A percentile compares a stretch with the other conserved stretches of the same genome.
Evolutionary conservation across 2,797 vertebrate genomes (phyloP).

Genomic region (Moxostoma hubbsi): DNA sequence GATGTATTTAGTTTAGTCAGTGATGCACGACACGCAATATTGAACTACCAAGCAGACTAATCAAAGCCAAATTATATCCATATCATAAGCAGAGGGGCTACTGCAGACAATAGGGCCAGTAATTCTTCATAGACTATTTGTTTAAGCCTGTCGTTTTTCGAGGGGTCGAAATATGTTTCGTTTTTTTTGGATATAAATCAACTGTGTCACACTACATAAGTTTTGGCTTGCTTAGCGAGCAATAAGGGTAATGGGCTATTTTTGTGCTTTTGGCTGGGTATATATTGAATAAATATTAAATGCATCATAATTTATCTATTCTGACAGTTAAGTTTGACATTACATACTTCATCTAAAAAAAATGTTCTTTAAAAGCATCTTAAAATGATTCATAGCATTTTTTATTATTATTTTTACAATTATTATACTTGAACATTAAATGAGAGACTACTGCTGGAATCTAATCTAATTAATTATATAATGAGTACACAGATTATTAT

Average conservation of each 20-base stretch:
- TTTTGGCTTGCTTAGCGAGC: background rate
- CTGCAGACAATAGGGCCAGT: constrained; percentile 53
- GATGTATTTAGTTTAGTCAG: constrained; percentile 75
- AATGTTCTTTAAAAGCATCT: too few species aligned
- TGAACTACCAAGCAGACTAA: constrained; percentile 64
- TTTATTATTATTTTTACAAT: too few species aligned
- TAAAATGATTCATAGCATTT: too few species aligned
- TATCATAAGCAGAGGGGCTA: constrained; percentile 65
- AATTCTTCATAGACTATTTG: constrained; percentile 51
- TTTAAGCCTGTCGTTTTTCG: constrained; percentile 40
- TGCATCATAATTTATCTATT: too few species aligned
- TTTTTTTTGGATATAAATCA: constrained; percentile 46
- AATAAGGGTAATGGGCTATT: background rate
- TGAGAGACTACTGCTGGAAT: too few species aligned
- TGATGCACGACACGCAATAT: constrained; percentile 66
- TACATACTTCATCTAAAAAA: too few species aligned
- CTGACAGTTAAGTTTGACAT: too few species aligned
- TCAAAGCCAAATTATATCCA: constrained; percentile 73
- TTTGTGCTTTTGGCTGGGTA: background rate
- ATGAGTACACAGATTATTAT: background rate
- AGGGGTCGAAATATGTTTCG: constrained; percentile 33
- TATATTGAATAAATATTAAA: too few species aligned
- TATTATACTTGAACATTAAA: too few species aligned
- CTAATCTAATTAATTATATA: too few species aligned
- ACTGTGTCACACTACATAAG: constrained; percentile 10